Evolutionary conservation across 2,888 invertebrate species (phyloP).

Genomic region (Xestia xanthographa): DNA sequence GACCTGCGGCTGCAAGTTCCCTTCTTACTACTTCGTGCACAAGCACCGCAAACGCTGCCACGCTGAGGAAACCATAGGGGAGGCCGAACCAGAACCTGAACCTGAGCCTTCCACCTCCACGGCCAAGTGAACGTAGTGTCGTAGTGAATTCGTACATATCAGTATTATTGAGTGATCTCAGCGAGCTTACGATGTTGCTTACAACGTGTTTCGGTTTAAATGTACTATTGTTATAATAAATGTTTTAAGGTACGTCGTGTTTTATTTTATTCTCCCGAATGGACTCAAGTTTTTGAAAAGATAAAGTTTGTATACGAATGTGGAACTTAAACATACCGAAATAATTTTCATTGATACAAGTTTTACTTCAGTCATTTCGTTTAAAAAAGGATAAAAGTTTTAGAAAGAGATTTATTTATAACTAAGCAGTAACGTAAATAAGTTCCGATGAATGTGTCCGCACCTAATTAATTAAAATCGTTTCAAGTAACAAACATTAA

Average conservation of each 20-base stretch:
- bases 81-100: constrained; percentile 45
- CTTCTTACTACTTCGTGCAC: constrained; percentile 98
- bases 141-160: constrained; percentile 77
- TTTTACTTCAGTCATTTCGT: constrained; percentile 1
- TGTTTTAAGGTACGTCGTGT: constrained; percentile 60
- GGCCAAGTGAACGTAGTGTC: constrained; percentile 72
- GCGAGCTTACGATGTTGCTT: constrained; percentile 74
- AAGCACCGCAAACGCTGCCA: constrained; percentile 97
- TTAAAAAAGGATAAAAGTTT: constrained; percentile 16
- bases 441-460: not conserved
- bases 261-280: constrained; percentile 54
- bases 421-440: constrained; percentile 8
- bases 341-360: constrained; percentile 22
- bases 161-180: constrained; percentile 75
- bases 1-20: constrained; percentile 97
- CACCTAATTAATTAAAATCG: constrained; percentile 24
- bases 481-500: not conserved
- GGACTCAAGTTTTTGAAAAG: constrained; percentile 60
- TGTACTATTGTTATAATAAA: constrained; percentile 71
- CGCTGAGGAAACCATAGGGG: constrained; percentile 89
- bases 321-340: constrained; percentile 7
- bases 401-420: constrained; percentile 9
- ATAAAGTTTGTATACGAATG: constrained; percentile 62
- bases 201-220: constrained; percentile 70
- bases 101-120: constrained; percentile 64